phyloP scores from a whole-genome alignment of 2,113 vertebrate genomes.

The Podarcis muralis region DNA sequence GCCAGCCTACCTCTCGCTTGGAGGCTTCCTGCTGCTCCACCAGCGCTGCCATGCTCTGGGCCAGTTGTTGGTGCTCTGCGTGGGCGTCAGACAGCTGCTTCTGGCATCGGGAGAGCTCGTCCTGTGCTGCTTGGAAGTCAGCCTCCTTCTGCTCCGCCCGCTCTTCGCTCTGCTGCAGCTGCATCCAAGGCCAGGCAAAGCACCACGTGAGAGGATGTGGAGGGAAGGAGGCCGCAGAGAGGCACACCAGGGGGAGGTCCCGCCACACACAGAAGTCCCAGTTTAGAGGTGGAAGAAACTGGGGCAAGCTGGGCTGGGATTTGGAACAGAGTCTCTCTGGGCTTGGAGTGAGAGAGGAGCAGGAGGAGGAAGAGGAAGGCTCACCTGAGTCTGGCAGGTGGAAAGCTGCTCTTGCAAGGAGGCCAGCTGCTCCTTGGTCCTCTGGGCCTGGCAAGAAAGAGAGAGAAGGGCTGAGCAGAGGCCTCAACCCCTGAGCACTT shows the following conservation, averaged over 20 bases:
- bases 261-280: too few relatives aligned
- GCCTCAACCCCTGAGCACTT: neutral
- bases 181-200: constrained; percentile 29
- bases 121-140: constrained; percentile 43
- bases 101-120: constrained; percentile 30
- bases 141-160: constrained; percentile 45
- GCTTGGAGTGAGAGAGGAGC: neutral
- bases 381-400: constrained; percentile 60
- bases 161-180: constrained; percentile 37
- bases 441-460: neutral
- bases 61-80: constrained; percentile 28
- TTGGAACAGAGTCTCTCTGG: neutral
- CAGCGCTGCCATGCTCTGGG: constrained; percentile 34
- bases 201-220: neutral
- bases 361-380: neutral
- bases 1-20: constrained; percentile 41
- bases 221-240: neutral
- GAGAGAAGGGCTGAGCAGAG: too few relatives aligned
- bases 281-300: neutral
- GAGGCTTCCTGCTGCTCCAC: constrained; percentile 38
- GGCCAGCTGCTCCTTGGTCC: neutral
- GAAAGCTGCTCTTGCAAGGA: constrained; percentile 45
- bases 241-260: too few relatives aligned
- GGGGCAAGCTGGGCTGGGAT: neutral
- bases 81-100: constrained; percentile 29